Conservation (phyloP, 23 tunicate species). For the Halocynthia roretzi region DNA sequence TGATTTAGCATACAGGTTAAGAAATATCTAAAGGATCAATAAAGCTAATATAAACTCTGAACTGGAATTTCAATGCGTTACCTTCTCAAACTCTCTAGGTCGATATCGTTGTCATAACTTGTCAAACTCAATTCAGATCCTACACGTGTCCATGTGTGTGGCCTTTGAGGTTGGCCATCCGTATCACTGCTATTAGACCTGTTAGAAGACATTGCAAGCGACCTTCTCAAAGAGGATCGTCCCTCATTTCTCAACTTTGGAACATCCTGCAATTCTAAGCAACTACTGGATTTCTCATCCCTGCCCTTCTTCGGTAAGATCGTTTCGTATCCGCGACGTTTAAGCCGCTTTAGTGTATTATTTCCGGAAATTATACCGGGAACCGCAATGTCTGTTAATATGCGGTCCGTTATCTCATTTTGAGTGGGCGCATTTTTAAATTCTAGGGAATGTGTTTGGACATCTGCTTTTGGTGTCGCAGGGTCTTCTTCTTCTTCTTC, state of each 20-base stretch:
- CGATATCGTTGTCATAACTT: constrained; percentile 59
- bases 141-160: constrained; percentile 49
- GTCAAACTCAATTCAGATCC: constrained; percentile 51
- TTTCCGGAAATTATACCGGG: constrained; percentile 28
- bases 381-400: constrained; percentile 27
- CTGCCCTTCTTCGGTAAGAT: background rate
- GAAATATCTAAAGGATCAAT: too few species aligned
- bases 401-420: constrained; percentile 36
- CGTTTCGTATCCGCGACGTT: constrained; percentile 62
- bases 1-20: too few species aligned
- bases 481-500: constrained; percentile 42
- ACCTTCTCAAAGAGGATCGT: constrained; percentile 1
- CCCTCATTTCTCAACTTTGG: too few species aligned
- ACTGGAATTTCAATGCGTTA: constrained; percentile 1
- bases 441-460: background rate
- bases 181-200: constrained; percentile 39
- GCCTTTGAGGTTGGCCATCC: background rate
- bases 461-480: constrained; percentile 43
- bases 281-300: too few species aligned
- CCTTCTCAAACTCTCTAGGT: constrained; percentile 81
- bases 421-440: constrained; percentile 5
- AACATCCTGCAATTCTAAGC: too few species aligned
- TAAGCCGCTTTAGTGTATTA: constrained; percentile 15
- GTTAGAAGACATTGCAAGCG: background rate
- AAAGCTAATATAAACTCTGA: background rate